Evolutionary conservation across 2,113 vertebrate species (phyloP).

Genomic region (Apus apus): DNA sequence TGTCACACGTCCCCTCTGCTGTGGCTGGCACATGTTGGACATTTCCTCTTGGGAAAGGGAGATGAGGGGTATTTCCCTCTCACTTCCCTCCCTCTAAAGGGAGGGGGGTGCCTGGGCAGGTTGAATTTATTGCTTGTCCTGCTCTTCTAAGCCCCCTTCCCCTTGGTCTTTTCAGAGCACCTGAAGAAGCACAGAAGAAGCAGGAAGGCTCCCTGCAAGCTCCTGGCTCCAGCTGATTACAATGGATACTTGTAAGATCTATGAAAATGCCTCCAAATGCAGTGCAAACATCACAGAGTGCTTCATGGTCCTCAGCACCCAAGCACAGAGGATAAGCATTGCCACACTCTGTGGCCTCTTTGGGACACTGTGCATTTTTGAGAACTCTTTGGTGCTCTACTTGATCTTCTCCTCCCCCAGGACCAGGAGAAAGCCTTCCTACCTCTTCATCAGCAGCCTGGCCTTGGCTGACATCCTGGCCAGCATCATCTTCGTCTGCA

Average conservation of each 20-base stretch:
- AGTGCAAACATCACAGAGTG: constrained; percentile 65
- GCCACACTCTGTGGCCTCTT: constrained; percentile 81
- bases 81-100: not conserved
- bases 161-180: not conserved
- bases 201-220: not conserved
- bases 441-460: constrained; percentile 89
- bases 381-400: constrained; percentile 83
- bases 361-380: constrained; percentile 84
- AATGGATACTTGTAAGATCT: constrained; percentile 57
- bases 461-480: constrained; percentile 89
- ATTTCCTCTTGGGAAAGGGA: not conserved
- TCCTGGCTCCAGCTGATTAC: not conserved
- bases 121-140: not conserved
- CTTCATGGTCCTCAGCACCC: constrained; percentile 82
- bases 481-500: constrained; percentile 86
- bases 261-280: constrained; percentile 44
- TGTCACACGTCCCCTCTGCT: not conserved
- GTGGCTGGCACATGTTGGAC: rapidly evolving
- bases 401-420: constrained; percentile 79
- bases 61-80: not conserved
- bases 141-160: not conserved
- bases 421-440: constrained; percentile 85
- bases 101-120: not conserved
- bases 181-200: not conserved
- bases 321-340: constrained; percentile 74